Base-by-base conservation (phyloP, 2,113 vertebrate genomes). In the Triplophysa tibetana region DNA sequence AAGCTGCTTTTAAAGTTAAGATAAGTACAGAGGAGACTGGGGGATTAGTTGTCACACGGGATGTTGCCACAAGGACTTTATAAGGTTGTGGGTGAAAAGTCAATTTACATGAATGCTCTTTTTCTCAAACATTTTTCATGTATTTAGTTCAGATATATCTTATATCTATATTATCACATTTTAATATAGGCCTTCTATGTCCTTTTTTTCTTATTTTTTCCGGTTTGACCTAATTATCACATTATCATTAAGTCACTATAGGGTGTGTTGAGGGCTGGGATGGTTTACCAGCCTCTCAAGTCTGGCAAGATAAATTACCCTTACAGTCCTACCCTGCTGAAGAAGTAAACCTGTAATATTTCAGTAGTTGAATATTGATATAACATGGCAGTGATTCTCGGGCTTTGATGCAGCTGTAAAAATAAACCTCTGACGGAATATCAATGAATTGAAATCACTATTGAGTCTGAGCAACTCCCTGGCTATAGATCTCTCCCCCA, bases 361-460 rank as follows among this genome's bases (percentile, higher is more conserved):
- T 58, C 17, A 17, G 14, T 17, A 52, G 16, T 16, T 16, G 4
- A 52, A 16, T 52, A 52, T 17, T 16, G 50, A 16, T 17, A 52
- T 4, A 17, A 38, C 9, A 52, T 13, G 43, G 19, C 41, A 63
- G 26, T 50, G 16, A 56, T 70, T n/a, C 67, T 50, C 50, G 4
- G 50, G 14, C n/a, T 64, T 45, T 63, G 60, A 64, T n/a, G 21
- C 58, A 50, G 73, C 73, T 75, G 60, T 75, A 45, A 24, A 75
- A 29, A 19, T 50, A 63, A 63, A 26, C 56, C 41, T 75, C 26
- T 16, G 48, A 50, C 50, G 33, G 13, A 61, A 74, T 11, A 74
- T 45, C 14, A 60, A 75, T 64, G 23, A n/a, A 75, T 29, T 41
- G 50, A 62, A 64, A 74, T 74, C 70, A 61, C 70, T 43, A 38